Evolutionary conservation across 2,797 vertebrate genomes (phyloP).

Genomic region (Alcedo quadribrachys): DNA sequence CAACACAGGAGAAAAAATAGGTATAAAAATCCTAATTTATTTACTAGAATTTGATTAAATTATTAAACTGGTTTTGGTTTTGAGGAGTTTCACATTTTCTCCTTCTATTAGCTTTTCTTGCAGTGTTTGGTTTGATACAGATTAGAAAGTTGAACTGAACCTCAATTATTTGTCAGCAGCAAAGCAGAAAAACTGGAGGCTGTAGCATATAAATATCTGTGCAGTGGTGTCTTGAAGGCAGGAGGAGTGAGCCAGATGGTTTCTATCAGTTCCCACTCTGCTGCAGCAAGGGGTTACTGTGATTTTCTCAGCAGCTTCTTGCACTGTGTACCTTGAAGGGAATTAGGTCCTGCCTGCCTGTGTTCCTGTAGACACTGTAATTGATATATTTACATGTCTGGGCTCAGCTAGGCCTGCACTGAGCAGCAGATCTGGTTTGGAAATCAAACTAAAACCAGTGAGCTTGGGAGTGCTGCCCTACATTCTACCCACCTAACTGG

Average conservation of each 20-base stretch:
- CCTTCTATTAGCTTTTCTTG: neutral
- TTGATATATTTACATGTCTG: neutral
- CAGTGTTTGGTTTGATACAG: neutral
- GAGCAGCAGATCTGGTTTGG: neutral
- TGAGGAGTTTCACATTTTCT: neutral
- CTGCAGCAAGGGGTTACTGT: neutral
- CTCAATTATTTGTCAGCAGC: constrained; percentile 3
- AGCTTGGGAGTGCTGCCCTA: neutral
- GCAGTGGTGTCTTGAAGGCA: constrained; percentile 12
- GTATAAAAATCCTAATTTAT: neutral
- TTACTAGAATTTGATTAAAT: neutral
- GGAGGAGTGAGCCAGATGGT: constrained; percentile 37
- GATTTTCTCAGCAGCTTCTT: constrained; percentile 42
- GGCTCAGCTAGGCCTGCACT: neutral
- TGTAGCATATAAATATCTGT: constrained; percentile 3
- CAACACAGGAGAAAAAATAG: neutral
- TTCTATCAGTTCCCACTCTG: constrained; percentile 31
- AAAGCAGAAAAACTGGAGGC: constrained; percentile 16
- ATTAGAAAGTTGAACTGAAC: neutral
- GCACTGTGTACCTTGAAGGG: constrained; percentile 40
- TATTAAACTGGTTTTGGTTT: neutral
- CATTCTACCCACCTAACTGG: neutral
- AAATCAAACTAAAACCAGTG: neutral
- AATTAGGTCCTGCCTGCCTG: neutral
- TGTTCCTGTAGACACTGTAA: neutral